Percentiles rank a stretch among this genome's conserved stretches.
These are phyloP conservation scores for Ancistrus triradiatus DNA, from an alignment of 2,113 vertebrate genomes.

Conservation along the genomic window DNA sequence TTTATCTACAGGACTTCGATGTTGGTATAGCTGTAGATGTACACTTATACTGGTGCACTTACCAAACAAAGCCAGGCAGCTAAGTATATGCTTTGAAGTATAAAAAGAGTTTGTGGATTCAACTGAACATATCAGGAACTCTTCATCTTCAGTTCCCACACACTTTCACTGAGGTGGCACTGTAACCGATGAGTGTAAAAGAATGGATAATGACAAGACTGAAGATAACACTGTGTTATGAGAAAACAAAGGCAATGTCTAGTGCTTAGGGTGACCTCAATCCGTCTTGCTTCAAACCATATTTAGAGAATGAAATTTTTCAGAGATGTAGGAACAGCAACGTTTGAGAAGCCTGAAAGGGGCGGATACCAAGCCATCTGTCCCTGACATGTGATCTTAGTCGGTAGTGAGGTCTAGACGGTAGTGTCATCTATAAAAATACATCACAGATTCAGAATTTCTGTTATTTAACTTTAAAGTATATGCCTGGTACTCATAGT, in stretches of 20 bases:
- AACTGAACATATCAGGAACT: slow-evolving; percentile 22
- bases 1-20: not conserved
- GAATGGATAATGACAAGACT: slow-evolving; percentile 51
- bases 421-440: too few relatives aligned
- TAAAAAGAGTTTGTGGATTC: slow-evolving; percentile 28
- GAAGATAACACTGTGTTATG: slow-evolving; percentile 50
- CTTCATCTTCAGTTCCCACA: slow-evolving; percentile 22
- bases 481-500: not conserved
- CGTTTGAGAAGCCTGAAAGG: not conserved
- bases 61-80: slow-evolving; percentile 5
- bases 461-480: slow-evolving; percentile 3
- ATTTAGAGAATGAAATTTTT: slow-evolving; percentile 18
- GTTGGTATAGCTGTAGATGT: not conserved
- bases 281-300: not conserved
- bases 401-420: too few relatives aligned
- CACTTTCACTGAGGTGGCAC: slow-evolving; percentile 38
- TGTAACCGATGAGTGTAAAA: slow-evolving; percentile 47
- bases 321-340: slow-evolving; percentile 6
- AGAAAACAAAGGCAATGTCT: slow-evolving; percentile 28
- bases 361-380: too few relatives aligned
- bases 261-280: slow-evolving; percentile 31
- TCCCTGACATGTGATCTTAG: too few relatives aligned
- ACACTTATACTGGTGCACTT: not conserved
- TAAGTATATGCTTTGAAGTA: slow-evolving; percentile 37
- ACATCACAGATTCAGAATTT: slow-evolving; percentile 1